A percentile compares a stretch with the other conserved stretches of the same genome.
Evolutionary conservation across 2,888 invertebrate species (phyloP).

Genomic region (Uloborus plumipes): DNA sequence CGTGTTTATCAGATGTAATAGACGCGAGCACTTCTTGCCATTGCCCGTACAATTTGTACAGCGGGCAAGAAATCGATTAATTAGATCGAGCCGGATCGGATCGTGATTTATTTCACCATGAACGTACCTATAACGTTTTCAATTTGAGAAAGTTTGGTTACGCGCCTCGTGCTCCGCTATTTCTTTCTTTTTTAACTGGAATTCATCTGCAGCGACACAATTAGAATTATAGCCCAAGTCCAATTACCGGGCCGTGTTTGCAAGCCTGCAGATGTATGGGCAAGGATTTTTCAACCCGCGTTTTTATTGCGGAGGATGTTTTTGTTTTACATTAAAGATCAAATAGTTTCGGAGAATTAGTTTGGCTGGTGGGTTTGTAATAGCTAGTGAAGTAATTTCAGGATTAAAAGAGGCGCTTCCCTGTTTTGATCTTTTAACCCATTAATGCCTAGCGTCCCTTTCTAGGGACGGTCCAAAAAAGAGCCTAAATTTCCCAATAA

Average conservation of each 20-base stretch:
- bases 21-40: slow-evolving; percentile 12
- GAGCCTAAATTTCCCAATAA: no score
- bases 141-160: slow-evolving; percentile 26
- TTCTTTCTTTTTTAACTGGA: slow-evolving; percentile 1
- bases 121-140: slow-evolving; percentile 35
- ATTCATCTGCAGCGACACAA: slow-evolving; percentile 15
- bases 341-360: no score
- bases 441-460: no score
- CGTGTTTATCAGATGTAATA: slow-evolving; percentile 21
- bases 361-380: no score
- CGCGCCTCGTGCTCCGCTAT: background rate
- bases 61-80: slow-evolving; percentile 57
- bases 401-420: no score
- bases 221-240: slow-evolving; percentile 45
- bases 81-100: slow-evolving; percentile 29
- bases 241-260: slow-evolving; percentile 51
- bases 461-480: no score
- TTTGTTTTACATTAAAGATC: no score
- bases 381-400: no score
- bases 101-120: slow-evolving; percentile 51
- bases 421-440: no score
- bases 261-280: background rate
- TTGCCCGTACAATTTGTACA: slow-evolving; percentile 42
- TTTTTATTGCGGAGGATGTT: no score
- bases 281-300: no score